Base-by-base conservation (phyloP, 2,113 vertebrate species). In the Mola mola region DNA sequence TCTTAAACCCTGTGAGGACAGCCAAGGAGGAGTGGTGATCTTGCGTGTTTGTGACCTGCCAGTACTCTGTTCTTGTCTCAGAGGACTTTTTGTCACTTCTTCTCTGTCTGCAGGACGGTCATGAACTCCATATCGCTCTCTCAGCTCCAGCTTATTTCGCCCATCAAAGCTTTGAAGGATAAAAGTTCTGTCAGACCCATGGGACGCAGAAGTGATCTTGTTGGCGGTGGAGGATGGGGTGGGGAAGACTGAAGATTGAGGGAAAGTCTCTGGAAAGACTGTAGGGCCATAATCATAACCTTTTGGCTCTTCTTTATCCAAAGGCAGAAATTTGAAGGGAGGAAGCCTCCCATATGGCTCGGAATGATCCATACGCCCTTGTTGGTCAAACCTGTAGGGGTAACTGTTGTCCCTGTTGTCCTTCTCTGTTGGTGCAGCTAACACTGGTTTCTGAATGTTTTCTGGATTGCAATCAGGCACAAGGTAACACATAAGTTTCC, bases 401-500 rank as follows among this genome's bases (percentile, higher is more conserved):
- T 93, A 89, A 0, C 90, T 89, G 0, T 92, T 90, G 55, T 0
- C 38, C 12, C 19, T 37, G 9, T 6, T 33, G 65, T 86, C 66
- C 85, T 90, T 0, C 82, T 36, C 67, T 16, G 56, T 37, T 29
- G 63, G 5, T 16, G 10, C 40, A 84, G 73, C 40, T 16, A 76
- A 64, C 77, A 72, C 6, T 3, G 87, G 48, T n/a, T 88, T 60
- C 8, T 78, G 68, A 31, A 82, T 31, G 5, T 78, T 37, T 0
- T 77, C 43, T 0, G 78, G 2, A 2, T 92, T 84, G 10, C 96
- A 98, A 49, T 92, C 83, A 0, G 95, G 95, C 3, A 96, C 86
- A 4, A 89, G 90, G 81, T 96, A 98, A 81, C 97, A 98, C 92
- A 96, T 96, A 12, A 97, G 90, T 13, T 92, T 87, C 0, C 96